Evolutionary conservation across 2,888 invertebrate species (phyloP).

Genomic region (Phasia obesa): DNA sequence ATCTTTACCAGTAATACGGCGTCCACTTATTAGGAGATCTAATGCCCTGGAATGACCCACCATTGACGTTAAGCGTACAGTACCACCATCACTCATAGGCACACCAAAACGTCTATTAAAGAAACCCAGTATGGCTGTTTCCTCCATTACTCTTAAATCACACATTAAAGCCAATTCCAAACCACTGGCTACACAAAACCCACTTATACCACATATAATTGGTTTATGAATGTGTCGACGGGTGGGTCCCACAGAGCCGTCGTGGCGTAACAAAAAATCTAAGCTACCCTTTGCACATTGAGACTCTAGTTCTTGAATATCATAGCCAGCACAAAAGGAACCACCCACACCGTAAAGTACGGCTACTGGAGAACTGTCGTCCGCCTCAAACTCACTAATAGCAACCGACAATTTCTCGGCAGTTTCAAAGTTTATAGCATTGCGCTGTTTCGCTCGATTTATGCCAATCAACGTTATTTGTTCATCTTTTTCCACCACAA

Average conservation of each 20-base stretch:
- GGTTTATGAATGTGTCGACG: slow-evolving; percentile 90
- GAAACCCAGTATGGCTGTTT: slow-evolving; percentile 90
- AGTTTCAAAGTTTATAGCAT: slow-evolving; percentile 89
- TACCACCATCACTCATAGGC: slow-evolving; percentile 92
- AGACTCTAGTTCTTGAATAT: slow-evolving; percentile 87
- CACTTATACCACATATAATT: slow-evolving; percentile 92
- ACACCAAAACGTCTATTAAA: slow-evolving; percentile 93
- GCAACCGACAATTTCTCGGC: slow-evolving; percentile 87
- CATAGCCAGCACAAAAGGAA: slow-evolving; percentile 95
- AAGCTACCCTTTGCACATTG: slow-evolving; percentile 74
- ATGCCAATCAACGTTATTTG: slow-evolving; percentile 91
- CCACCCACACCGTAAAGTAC: slow-evolving; percentile 95
- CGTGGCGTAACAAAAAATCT: slow-evolving; percentile 78
- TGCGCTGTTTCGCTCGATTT: slow-evolving; percentile 91
- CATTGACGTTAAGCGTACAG: slow-evolving; percentile 90
- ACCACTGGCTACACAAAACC: slow-evolving; percentile 95
- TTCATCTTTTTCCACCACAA: slow-evolving; percentile 85
- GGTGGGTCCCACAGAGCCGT: slow-evolving; percentile 86
- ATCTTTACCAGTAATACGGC: slow-evolving; percentile 89
- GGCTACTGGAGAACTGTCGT: slow-evolving; percentile 87
- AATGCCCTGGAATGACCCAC: slow-evolving; percentile 93
- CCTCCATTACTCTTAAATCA: slow-evolving; percentile 94
- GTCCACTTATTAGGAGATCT: slow-evolving; percentile 93
- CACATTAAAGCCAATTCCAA: slow-evolving; percentile 95
- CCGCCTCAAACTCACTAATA: slow-evolving; percentile 90